These are phyloP conservation scores for Hyperopisus bebe DNA, from an alignment of 2,113 vertebrate species.

Conservation along the genomic window DNA sequence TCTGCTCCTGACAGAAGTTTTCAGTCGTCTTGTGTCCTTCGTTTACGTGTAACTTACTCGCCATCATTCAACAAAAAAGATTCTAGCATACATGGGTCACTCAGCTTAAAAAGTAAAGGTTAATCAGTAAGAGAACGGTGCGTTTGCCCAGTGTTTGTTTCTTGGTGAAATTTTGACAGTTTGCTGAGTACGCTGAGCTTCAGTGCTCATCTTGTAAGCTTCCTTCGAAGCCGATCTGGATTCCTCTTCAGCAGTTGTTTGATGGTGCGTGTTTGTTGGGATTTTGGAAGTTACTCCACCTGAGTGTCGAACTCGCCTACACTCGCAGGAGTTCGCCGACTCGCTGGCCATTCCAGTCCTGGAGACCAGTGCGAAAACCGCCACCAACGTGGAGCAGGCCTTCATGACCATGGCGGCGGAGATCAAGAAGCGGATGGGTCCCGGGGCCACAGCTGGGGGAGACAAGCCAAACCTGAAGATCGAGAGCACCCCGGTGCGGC, in stretches of 20 bases:
- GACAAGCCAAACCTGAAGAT: constrained; percentile 64
- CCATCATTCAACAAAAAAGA: not conserved
- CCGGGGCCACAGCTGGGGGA: constrained; percentile 52
- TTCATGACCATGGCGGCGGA: constrained; percentile 69
- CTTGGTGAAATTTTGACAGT: not conserved
- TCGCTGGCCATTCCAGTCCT: constrained; percentile 58
- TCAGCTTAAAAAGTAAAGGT: not conserved
- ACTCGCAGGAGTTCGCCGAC: constrained; percentile 51
- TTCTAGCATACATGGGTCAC: not conserved
- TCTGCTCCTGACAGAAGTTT: not conserved
- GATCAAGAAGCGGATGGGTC: constrained; percentile 67
- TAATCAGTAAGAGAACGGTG: not conserved
- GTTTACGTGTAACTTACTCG: not conserved
- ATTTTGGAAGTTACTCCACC: not conserved
- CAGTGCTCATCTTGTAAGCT: not conserved
- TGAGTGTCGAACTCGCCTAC: not conserved
- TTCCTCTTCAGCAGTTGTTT: not conserved
- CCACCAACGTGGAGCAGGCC: constrained; percentile 64
- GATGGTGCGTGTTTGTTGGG: not conserved
- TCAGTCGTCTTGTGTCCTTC: not conserved
- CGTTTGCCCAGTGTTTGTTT: not conserved
- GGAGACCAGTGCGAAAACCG: constrained; percentile 61
- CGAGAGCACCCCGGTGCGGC: constrained; percentile 64
- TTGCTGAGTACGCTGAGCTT: not conserved
- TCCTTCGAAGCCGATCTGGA: not conserved